A percentile compares a stretch with the other conserved stretches of the same genome.
These are phyloP conservation scores for Sinocyclocheilus grahami DNA, from an alignment of 2,113 vertebrate species.

Conservation along the genomic window DNA sequence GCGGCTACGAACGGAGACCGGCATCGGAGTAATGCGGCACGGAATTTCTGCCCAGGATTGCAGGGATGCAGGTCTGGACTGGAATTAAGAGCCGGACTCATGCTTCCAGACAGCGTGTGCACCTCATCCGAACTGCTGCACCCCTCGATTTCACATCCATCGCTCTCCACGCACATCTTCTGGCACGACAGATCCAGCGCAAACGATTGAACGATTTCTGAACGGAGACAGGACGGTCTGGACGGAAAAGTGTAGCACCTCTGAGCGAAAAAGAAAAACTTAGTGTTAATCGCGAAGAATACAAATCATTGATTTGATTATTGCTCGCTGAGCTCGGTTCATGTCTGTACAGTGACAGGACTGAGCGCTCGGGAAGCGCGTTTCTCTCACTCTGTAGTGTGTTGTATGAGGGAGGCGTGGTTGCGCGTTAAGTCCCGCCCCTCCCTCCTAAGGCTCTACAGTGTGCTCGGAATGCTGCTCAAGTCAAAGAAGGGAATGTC, in stretches of 20 bases:
- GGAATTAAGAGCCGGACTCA: conserved; percentile 75
- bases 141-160: conserved; percentile 80
- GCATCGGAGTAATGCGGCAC: conserved; percentile 77
- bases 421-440: conserved; percentile 39
- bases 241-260: conserved; percentile 1
- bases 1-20: conserved; percentile 86
- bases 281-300: conserved; percentile 48
- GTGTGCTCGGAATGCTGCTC: conserved; percentile 37
- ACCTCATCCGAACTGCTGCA: conserved; percentile 86
- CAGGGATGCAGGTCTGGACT: conserved; percentile 74
- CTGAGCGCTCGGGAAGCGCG: conserved; percentile 59
- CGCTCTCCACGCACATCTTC: conserved; percentile 91
- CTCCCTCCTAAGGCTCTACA: background rate
- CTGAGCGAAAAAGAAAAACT: background rate
- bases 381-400: conserved; percentile 51
- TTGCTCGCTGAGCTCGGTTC: conserved; percentile 58
- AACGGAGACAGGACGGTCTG: conserved; percentile 4
- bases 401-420: conserved; percentile 57
- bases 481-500: conserved; percentile 8
- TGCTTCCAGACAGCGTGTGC: conserved; percentile 89
- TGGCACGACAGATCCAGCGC: conserved; percentile 75
- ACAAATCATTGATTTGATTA: conserved; percentile 53
- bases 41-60: conserved; percentile 80
- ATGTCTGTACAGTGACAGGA: conserved; percentile 69
- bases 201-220: conserved; percentile 36